phyloP scores from a whole-genome alignment of 2,888 invertebrate species.

The Buathra laborator region DNA sequence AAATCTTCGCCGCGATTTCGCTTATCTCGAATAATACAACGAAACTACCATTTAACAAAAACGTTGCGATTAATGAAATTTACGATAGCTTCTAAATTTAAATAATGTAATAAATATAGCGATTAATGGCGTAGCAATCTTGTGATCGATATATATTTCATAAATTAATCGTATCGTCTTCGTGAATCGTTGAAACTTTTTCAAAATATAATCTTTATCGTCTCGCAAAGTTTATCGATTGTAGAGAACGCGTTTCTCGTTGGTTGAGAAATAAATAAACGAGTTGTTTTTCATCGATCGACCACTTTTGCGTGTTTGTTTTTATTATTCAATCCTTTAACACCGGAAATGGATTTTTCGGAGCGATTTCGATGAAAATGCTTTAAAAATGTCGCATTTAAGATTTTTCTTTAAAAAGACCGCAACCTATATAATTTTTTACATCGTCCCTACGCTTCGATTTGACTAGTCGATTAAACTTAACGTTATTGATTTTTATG shows the following conservation, averaged over 20 bases:
- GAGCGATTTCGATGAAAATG: no score
- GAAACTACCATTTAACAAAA: constrained; percentile 3
- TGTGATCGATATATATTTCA: constrained; percentile 26
- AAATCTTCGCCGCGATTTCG: neutral
- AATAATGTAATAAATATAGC: constrained; percentile 11
- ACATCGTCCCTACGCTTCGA: no score
- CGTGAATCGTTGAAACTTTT: neutral
- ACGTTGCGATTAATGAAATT: neutral
- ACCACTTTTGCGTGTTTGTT: neutral
- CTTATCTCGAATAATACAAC: constrained; percentile 1
- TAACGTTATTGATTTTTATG: no score
- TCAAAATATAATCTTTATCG: neutral
- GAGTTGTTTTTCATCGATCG: constrained; percentile 53
- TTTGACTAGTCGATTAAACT: no score
- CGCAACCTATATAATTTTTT: no score
- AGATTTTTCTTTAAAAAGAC: no score
- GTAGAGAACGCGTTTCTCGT: constrained; percentile 40
- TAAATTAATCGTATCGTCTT: constrained; percentile 23
- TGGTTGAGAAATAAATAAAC: constrained; percentile 59
- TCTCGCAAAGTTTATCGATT: constrained; percentile 26
- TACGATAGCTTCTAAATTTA: constrained; percentile 15
- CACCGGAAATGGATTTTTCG: no score
- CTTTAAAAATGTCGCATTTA: no score
- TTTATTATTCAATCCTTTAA: no score
- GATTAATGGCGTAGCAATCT: constrained; percentile 9